Evolutionary conservation across 2,888 invertebrate genomes (phyloP).

Genomic region (Aporophyla lueneburgensis): DNA sequence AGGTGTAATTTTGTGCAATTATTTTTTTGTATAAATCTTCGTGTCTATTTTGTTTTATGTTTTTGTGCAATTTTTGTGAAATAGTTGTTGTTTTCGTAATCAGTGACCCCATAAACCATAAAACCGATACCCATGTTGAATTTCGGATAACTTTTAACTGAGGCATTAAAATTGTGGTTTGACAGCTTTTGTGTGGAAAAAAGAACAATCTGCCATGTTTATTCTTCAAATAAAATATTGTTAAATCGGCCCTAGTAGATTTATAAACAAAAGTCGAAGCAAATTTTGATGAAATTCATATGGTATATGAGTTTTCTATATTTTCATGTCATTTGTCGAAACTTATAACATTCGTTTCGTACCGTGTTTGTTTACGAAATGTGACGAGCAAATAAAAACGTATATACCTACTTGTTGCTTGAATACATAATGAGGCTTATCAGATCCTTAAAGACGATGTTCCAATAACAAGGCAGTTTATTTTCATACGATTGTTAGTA

Average conservation of each 20-base stretch:
- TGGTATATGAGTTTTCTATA: not conserved
- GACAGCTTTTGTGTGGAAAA: not conserved
- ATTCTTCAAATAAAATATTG: not conserved
- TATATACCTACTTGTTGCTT: slow-evolving; percentile 29
- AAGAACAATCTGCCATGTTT: not conserved
- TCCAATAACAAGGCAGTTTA: slow-evolving; percentile 41
- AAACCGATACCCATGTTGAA: too few relatives aligned
- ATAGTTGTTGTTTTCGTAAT: too few relatives aligned
- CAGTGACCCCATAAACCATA: too few relatives aligned
- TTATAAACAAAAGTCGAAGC: not conserved
- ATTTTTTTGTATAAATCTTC: too few relatives aligned
- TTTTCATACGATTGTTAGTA: slow-evolving; percentile 43
- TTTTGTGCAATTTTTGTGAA: too few relatives aligned
- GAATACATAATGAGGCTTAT: slow-evolving; percentile 36
- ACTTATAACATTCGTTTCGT: not conserved
- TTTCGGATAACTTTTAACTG: too few relatives aligned
- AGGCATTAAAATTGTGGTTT: not conserved
- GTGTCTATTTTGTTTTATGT: too few relatives aligned
- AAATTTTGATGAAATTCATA: not conserved
- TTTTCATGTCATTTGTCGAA: slow-evolving; percentile 5
- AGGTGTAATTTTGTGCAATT: too few relatives aligned
- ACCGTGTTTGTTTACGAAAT: slow-evolving; percentile 19
- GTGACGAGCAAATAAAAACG: not conserved
- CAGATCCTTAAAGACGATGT: slow-evolving; percentile 41
- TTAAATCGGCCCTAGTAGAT: not conserved